Evolutionary conservation across 2,113 vertebrate genomes (phyloP).

Genomic region (Tonatia bakeri): DNA sequence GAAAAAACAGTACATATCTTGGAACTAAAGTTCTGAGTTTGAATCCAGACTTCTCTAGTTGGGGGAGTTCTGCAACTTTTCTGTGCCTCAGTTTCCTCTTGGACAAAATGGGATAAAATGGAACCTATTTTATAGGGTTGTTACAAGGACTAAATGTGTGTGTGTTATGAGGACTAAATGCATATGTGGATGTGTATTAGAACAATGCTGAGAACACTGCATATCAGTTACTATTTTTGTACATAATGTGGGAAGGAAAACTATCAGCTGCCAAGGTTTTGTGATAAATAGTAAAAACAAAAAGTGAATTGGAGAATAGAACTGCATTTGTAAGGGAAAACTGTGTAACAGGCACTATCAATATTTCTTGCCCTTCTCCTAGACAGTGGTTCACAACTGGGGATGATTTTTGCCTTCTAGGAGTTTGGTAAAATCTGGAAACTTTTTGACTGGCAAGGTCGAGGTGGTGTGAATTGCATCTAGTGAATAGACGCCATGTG

Average conservation of each 20-base stretch:
- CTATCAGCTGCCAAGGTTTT: neutral
- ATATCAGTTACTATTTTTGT: neutral
- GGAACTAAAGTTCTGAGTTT: neutral
- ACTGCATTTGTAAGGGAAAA: neutral
- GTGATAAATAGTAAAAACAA: no score
- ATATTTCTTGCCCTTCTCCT: neutral
- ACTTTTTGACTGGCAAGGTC: neutral
- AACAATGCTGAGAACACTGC: neutral
- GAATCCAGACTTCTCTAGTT: neutral
- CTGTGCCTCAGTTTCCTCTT: neutral
- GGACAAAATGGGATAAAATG: neutral
- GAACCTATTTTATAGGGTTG: neutral
- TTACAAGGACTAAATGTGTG: neutral
- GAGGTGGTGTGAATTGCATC: no score
- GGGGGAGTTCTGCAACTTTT: neutral
- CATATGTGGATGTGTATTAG: neutral
- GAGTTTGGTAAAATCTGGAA: neutral
- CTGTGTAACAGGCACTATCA: rapidly evolving
- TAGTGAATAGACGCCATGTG: neutral
- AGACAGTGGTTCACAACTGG: neutral
- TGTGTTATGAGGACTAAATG: neutral
- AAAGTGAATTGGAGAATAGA: neutral
- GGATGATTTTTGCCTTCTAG: neutral
- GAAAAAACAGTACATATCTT: neutral
- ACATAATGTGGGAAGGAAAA: neutral